Base-by-base conservation (phyloP, 53 echinoderm and acorn worm genomes). In the Luidia sarsii region DNA sequence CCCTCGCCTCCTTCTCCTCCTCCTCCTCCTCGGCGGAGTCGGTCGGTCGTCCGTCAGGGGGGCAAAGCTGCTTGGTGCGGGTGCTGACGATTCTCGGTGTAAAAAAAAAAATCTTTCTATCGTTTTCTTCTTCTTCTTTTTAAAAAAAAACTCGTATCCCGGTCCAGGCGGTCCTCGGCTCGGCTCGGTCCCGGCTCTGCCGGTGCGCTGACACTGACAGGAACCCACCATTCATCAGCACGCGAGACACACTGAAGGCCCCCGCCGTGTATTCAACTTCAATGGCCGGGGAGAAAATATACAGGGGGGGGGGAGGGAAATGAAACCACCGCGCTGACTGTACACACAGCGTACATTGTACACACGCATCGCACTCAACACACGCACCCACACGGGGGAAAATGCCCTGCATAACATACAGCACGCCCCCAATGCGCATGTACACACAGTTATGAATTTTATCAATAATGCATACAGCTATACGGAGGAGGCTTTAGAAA, bases 401-500 rank as follows among this genome's bases (percentile, higher is more conserved):
- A 77, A 77, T 77, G 60, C 77, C 48, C 77, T 77, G 61, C 77
- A 77, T 77, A 77, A 77, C 77, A 77, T 77, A 77, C 48, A 89
- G 92, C 83, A 75, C 89, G 83, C 86, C 90, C 90, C 87, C 90
- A 93, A 71, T 87, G 93, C 93, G 90, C 93, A 90, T 93, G 93
- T 85, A 89, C 86, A 93, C 90, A 90, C 68, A 92, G 82, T 90
- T 93, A 90, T 93, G 87, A 87, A 77, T 77, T 85, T 90, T 93
- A 93, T 93, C 93, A 90, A 90, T 93, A 90, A 90, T 87, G 90
- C 89, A 79, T 88, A 89, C n/a, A n/a, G n/a, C n/a, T n/a, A n/a
- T n/a, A n/a, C n/a, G n/a, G n/a, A n/a, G n/a, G n/a, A n/a, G n/a
- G n/a, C n/a, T n/a, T n/a, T n/a, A n/a, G n/a, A n/a, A n/a, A n/a